phyloP scores from a whole-genome alignment of 2,113 vertebrate genomes.

The Maccullochella peelii region DNA sequence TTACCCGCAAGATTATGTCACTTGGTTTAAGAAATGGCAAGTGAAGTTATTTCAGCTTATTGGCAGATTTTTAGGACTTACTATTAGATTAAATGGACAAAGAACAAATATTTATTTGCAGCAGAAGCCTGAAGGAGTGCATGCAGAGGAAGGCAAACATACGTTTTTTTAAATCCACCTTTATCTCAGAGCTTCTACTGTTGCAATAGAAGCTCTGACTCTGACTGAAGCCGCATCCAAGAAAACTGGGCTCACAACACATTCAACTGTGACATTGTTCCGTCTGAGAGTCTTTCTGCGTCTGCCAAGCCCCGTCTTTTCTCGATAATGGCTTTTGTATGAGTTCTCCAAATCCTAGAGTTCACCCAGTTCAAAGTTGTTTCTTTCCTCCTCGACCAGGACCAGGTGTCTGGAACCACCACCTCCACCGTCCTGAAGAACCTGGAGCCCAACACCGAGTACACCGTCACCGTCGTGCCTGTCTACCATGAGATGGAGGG shows the following conservation, averaged over 20 bases:
- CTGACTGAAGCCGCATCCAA: constrained; percentile 25
- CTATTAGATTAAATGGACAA: constrained; percentile 25
- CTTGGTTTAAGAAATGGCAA: not conserved
- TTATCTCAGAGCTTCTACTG: constrained; percentile 26
- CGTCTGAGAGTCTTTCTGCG: not conserved
- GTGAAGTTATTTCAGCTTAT: constrained; percentile 1
- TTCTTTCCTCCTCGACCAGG: constrained; percentile 73
- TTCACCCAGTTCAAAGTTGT: constrained; percentile 22
- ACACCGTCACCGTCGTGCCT: constrained; percentile 90
- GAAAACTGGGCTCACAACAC: constrained; percentile 17
- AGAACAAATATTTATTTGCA: constrained; percentile 6
- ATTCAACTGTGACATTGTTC: constrained; percentile 3
- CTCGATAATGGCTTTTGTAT: not conserved
- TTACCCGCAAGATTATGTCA: not conserved
- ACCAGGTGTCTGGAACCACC: constrained; percentile 88
- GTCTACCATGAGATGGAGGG: constrained; percentile 94
- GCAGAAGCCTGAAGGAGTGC: constrained; percentile 7
- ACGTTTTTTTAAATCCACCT: constrained; percentile 38
- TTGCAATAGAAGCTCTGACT: too few relatives aligned
- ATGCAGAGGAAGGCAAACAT: not conserved
- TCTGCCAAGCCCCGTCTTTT: constrained; percentile 11
- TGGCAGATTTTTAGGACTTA: constrained; percentile 12
- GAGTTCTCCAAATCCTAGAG: not conserved
- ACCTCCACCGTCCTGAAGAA: constrained; percentile 88
- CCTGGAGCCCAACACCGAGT: constrained; percentile 89